Percentiles rank a stretch among this genome's conserved stretches.
phyloP scores from a whole-genome alignment of 2,888 invertebrate genomes.

The Patella depressa region DNA sequence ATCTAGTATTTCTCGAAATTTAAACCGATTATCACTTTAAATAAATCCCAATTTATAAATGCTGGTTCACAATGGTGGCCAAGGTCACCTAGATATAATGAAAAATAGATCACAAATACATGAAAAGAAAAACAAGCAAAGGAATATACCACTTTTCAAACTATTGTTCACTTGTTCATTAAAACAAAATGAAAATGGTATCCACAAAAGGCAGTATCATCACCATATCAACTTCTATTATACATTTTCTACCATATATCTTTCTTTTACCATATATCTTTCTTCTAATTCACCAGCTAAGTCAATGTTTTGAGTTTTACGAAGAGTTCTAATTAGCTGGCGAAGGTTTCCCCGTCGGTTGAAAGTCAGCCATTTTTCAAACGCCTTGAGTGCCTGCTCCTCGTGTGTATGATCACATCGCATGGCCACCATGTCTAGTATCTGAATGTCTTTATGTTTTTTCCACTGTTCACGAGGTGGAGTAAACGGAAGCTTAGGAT shows the following conservation, averaged over 20 bases:
- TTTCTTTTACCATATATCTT: slow-evolving; percentile 47
- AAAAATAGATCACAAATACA: too few relatives aligned
- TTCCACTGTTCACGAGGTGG: slow-evolving; percentile 53
- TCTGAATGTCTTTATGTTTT: slow-evolving; percentile 53
- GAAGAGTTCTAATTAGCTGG: slow-evolving; percentile 51
- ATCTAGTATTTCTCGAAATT: too few relatives aligned
- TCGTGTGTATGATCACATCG: slow-evolving; percentile 50
- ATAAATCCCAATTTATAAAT: too few relatives aligned
- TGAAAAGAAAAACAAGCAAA: too few relatives aligned
- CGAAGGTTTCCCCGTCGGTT: slow-evolving; percentile 49
- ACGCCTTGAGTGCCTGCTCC: slow-evolving; percentile 52
- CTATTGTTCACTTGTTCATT: too few relatives aligned
- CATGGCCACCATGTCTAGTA: slow-evolving; percentile 53
- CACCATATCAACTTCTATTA: too few relatives aligned
- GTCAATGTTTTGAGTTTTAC: slow-evolving; percentile 50
- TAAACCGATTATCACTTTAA: too few relatives aligned
- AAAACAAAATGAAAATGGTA: too few relatives aligned
- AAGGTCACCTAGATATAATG: too few relatives aligned
- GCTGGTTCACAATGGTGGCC: too few relatives aligned
- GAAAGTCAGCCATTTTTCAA: slow-evolving; percentile 64
- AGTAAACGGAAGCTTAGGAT: slow-evolving; percentile 57
- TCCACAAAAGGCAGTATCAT: too few relatives aligned
- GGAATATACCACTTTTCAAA: too few relatives aligned
- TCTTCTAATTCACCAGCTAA: slow-evolving; percentile 53
- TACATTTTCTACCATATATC: slow-evolving; percentile 27